Evolutionary conservation across 2,113 vertebrate genomes (phyloP).

Genomic region (Hepsetus odoe): DNA sequence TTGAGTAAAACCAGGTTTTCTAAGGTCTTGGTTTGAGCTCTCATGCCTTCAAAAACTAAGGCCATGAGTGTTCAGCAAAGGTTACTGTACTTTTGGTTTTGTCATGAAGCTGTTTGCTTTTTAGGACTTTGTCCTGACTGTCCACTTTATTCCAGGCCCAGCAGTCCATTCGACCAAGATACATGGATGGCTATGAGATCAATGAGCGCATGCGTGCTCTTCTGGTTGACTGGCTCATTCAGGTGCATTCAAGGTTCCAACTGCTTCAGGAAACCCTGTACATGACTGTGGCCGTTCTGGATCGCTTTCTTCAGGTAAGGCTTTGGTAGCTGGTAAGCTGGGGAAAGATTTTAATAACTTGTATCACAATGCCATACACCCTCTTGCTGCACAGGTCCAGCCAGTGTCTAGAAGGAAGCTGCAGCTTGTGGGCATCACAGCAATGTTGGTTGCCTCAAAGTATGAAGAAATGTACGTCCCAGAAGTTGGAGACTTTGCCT

Average conservation of each 20-base stretch:
- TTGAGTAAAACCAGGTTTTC: too few species aligned
- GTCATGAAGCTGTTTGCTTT: background rate
- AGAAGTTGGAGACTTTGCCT: conserved; percentile 87
- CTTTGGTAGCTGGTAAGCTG: too few species aligned
- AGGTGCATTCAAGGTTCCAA: conserved; percentile 90
- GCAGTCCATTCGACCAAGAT: conserved; percentile 78
- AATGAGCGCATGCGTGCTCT: conserved; percentile 88
- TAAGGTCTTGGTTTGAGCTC: too few species aligned
- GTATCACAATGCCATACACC: background rate
- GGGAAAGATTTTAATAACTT: too few species aligned
- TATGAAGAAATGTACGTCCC: conserved; percentile 91
- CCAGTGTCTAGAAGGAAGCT: conserved; percentile 84
- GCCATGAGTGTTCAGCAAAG: too few species aligned
- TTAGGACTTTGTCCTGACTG: too few species aligned
- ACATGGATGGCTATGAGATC: conserved; percentile 83
- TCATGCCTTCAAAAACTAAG: too few species aligned
- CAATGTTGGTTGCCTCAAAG: conserved; percentile 90
- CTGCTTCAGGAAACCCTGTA: conserved; percentile 94
- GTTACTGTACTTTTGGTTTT: too few species aligned
- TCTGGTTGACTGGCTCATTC: conserved; percentile 94
- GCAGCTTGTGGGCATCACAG: conserved; percentile 89
- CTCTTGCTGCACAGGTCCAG: conserved; percentile 72
- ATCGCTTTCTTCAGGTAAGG: conserved; percentile 88
- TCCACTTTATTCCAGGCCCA: conserved; percentile 70
- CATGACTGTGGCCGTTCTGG: conserved; percentile 88